Evolutionary conservation across 2,888 invertebrate genomes (phyloP).

Genomic region (Epistrophe eligans): DNA sequence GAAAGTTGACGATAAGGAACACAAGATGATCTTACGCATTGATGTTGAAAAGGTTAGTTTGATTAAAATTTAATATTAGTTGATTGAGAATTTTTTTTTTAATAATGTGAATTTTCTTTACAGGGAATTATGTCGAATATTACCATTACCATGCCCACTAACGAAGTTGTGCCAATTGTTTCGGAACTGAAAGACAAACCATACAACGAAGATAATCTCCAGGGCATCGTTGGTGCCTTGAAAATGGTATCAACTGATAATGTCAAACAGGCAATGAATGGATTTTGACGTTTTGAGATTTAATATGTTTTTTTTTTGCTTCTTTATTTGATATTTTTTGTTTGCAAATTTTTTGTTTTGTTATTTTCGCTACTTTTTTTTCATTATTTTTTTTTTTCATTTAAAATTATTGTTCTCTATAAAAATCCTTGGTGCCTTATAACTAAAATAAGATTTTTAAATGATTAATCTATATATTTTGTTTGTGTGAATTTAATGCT

Average conservation of each 20-base stretch:
- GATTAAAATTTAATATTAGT: neutral
- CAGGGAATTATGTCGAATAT: conserved; percentile 81
- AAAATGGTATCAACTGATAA: conserved; percentile 83
- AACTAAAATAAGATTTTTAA: conserved; percentile 2
- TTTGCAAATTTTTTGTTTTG: conserved; percentile 19
- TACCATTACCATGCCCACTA: conserved; percentile 80
- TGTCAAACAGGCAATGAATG: conserved; percentile 83
- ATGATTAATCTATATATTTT: neutral
- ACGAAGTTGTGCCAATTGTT: conserved; percentile 82
- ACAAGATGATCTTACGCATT: conserved; percentile 86
- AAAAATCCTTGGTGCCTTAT: neutral
- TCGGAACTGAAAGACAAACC: conserved; percentile 81
- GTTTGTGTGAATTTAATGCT: conserved; percentile 1
- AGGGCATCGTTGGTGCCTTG: conserved; percentile 82
- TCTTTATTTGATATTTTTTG: conserved; percentile 5
- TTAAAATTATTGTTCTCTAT: conserved; percentile 10
- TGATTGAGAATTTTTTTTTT: neutral
- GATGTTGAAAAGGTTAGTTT: conserved; percentile 83
- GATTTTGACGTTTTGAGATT: conserved; percentile 78
- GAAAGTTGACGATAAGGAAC: conserved; percentile 84
- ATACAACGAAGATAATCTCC: conserved; percentile 82
- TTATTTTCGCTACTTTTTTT: neutral
- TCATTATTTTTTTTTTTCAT: conserved; percentile 5
- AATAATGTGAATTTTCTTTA: neutral
- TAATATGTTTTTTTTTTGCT: conserved; percentile 4